A percentile compares a stretch with the other conserved stretches of the same genome.
Evolutionary conservation across 2,888 invertebrate species (phyloP).

Genomic region (Timandra comae): DNA sequence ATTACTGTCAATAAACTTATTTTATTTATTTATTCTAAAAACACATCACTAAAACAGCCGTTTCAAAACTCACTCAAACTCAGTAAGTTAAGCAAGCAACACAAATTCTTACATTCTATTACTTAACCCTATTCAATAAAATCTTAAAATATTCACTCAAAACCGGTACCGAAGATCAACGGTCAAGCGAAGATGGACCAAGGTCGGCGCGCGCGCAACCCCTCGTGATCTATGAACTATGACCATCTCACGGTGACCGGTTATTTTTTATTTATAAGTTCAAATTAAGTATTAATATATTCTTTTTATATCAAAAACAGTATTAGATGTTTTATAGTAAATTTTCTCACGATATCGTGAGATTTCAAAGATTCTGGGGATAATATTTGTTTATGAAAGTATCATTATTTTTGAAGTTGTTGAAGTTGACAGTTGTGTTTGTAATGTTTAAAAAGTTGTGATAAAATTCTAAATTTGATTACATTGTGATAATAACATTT

Average conservation of each 20-base stretch:
- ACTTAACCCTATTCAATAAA: no score
- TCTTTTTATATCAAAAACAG: conserved; percentile 51
- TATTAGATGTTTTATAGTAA: conserved; percentile 31
- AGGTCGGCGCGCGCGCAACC: conserved; percentile 54
- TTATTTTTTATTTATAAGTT: no score
- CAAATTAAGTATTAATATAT: conserved; percentile 39
- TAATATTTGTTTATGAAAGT: not conserved
- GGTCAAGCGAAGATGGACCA: conserved; percentile 50
- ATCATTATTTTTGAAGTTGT: conserved; percentile 3
- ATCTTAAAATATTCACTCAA: not conserved
- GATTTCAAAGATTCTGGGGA: conserved; percentile 2
- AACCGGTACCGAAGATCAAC: conserved; percentile 53
- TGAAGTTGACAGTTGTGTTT: no score
- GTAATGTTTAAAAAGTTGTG: no score
- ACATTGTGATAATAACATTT: no score
- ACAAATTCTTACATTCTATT: no score
- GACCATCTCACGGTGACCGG: conserved; percentile 60
- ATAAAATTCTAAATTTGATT: no score
- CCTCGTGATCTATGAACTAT: conserved; percentile 59
- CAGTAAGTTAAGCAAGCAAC: no score
- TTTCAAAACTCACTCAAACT: no score
- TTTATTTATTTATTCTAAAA: no score
- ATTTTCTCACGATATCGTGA: conserved; percentile 12
- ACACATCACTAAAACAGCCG: no score
- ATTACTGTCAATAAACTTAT: no score